phyloP scores from a whole-genome alignment of 2,888 invertebrate species.

The Nesidiocoris tenuis region DNA sequence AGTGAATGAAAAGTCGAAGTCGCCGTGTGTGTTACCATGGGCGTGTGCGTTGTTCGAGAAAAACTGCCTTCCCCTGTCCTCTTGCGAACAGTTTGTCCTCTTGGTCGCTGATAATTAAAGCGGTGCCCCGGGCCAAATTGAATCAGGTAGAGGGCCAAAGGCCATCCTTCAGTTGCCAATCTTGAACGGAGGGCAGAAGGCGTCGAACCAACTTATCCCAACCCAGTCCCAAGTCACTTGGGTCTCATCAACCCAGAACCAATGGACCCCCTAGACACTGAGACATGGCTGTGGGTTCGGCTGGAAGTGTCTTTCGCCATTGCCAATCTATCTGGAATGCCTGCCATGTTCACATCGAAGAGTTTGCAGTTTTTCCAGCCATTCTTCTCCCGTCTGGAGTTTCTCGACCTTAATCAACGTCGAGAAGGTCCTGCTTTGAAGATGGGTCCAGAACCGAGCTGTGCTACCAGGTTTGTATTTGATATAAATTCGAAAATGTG shows the following conservation, averaged over 20 bases:
- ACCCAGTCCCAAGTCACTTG: too few species aligned
- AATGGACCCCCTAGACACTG: neutral
- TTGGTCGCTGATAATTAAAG: conserved; percentile 29
- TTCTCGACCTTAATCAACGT: neutral
- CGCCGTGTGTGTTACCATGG: too few species aligned
- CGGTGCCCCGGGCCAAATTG: conserved; percentile 37
- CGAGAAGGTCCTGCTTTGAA: too few species aligned
- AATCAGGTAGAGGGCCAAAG: conserved; percentile 44
- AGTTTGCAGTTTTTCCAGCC: neutral
- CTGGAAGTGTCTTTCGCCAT: neutral
- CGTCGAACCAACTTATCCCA: neutral
- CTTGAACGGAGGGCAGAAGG: conserved; percentile 5
- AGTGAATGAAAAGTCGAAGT: too few species aligned
- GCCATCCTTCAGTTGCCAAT: conserved; percentile 39
- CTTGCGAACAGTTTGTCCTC: neutral
- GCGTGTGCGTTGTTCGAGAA: too few species aligned
- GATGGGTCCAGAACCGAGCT: too few species aligned
- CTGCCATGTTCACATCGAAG: neutral
- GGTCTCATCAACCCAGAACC: neutral
- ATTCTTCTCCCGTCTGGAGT: neutral
- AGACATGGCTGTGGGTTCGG: neutral
- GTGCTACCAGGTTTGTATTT: too few species aligned
- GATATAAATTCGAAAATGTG: too few species aligned
- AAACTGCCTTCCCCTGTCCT: neutral
- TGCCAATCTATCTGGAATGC: neutral